Base-by-base conservation (phyloP, 1,140 invertebrate species). In the Oncopeltus fasciatus region DNA sequence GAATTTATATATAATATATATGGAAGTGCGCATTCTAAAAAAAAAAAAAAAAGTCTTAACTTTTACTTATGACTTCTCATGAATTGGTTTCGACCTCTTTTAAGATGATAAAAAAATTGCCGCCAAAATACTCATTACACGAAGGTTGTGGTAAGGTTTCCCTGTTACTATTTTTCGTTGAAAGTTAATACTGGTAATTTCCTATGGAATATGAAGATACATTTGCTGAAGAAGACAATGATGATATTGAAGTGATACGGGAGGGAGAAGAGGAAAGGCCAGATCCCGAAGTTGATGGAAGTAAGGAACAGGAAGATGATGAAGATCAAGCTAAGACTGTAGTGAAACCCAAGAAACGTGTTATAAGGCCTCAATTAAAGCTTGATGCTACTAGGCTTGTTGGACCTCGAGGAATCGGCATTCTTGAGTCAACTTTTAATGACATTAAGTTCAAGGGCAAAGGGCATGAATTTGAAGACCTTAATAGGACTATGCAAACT, bases 391-490 rank as follows among this genome's bases (percentile, higher is more conserved):
- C 82, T 29, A 78, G 82, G 38, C 72, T 92, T 12, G 84, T 79
- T 58, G 83, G 87, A 2, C 80, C 82, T 2, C 81, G 88, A 69
- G 92, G 92, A 24, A 80, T 95, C 53, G 79, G 84, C 14, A 81
- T 83, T 20, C 78, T 95, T 21, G 83, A 87, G 60, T 79, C 85
- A 2, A 79, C 86, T 70, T 93, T 91, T 69, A 82, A 87, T 69
- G 81, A 87, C 68, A 83, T 92, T 43, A 87, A 88, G 72, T 89
- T 86, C 69, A 80, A 83, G 72, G 92, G 90, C 51, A 84, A 87
- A 76, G 88, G 88, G 1, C 75, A 87, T 73, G 92, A 95, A 74
- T 83, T 82, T 65, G 73, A 84, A 65, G 92, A 96, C 76, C 75
- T 96, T 18, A 80, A 90, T 70, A 72, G 81, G 51, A 74, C 95